phyloP scores from a whole-genome alignment of 1,140 invertebrate species.

The Acyrthosiphon pisum region DNA sequence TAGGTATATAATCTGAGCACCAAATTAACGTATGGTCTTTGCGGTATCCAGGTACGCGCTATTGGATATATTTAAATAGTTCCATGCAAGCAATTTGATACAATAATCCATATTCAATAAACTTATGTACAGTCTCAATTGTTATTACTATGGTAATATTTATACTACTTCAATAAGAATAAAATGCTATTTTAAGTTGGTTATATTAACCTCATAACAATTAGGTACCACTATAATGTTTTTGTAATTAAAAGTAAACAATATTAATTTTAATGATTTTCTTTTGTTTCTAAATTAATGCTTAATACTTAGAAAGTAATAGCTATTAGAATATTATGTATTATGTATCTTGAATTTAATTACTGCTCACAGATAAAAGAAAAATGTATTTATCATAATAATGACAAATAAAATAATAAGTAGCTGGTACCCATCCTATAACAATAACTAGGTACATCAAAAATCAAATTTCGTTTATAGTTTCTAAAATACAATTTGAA shows the following conservation, averaged over 20 bases:
- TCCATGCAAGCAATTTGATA: background rate
- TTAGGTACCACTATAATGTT: background rate
- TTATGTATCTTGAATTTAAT: background rate
- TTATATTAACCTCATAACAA: too few species aligned
- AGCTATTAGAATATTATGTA: background rate
- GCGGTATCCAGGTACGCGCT: background rate
- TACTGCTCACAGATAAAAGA: background rate
- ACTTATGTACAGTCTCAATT: background rate
- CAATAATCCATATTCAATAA: background rate
- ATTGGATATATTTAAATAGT: background rate
- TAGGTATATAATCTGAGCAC: background rate
- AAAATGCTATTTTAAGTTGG: background rate
- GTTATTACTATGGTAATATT: background rate
- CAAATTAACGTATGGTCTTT: background rate
- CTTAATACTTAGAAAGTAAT: background rate
- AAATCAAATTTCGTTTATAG: background rate
- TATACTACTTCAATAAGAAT: background rate
- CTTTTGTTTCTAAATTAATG: background rate
- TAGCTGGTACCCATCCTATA: too few species aligned
- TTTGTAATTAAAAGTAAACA: background rate
- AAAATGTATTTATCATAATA: background rate
- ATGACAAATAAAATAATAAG: background rate
- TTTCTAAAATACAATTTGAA: background rate
- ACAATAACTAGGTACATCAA: background rate
- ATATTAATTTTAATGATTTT: background rate